These are phyloP conservation scores for Cherax quadricarinatus DNA, from an alignment of 1,140 invertebrate species.

Conservation along the genomic window DNA sequence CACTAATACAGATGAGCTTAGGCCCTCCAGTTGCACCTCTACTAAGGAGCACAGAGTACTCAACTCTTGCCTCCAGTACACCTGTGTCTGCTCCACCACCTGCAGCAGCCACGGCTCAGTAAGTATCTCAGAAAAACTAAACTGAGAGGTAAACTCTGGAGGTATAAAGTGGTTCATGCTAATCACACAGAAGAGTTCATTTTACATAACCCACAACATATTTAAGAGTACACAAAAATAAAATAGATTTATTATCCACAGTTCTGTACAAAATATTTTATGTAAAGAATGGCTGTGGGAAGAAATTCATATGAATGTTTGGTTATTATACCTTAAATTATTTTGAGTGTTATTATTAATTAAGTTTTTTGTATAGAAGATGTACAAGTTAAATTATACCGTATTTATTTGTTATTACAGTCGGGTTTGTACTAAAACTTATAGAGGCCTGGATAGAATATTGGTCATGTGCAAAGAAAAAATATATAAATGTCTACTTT, in stretches of 20 bases:
- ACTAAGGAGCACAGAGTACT: background rate
- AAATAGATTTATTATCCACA: background rate
- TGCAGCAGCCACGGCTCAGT: background rate
- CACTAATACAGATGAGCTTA: slow-evolving; percentile 71
- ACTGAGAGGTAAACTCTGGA: background rate
- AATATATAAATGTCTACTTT: too few species aligned
- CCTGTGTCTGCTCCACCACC: background rate
- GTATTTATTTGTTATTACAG: too few species aligned
- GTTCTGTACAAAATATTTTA: slow-evolving; percentile 11
- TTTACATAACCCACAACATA: background rate
- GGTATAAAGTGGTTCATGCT: background rate
- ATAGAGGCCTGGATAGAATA: too few species aligned
- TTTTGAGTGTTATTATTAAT: background rate
- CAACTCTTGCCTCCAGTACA: background rate
- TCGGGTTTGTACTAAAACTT: too few species aligned
- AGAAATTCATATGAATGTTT: background rate
- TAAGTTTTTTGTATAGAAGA: background rate
- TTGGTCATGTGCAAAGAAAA: too few species aligned
- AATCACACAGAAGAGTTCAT: background rate
- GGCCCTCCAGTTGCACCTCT: slow-evolving; percentile 55
- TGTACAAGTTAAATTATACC: background rate
- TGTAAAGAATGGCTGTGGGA: background rate
- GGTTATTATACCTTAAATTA: background rate
- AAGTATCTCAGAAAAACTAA: background rate
- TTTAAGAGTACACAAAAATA: background rate